Percentiles rank a stretch among this genome's conserved stretches.
Evolutionary conservation across 2,888 invertebrate species (phyloP).

Genomic region (Acrobasis repandana): DNA sequence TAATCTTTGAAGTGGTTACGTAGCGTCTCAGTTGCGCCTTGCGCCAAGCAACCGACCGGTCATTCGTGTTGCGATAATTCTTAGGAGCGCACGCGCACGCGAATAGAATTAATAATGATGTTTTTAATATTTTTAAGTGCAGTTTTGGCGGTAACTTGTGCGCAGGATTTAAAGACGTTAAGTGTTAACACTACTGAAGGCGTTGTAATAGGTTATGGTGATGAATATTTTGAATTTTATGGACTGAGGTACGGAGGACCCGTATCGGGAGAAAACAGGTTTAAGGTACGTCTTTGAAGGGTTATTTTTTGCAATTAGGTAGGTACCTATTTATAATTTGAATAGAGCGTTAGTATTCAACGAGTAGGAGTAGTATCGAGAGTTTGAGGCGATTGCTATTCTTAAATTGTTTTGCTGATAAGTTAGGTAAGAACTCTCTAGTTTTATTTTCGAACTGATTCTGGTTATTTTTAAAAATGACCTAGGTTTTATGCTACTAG

Average conservation of each 20-base stretch:
- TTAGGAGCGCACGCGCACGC: conserved; percentile 7
- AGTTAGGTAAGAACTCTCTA: neutral
- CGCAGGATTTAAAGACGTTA: conserved; percentile 27
- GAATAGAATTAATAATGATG: conserved; percentile 19
- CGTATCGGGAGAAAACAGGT: conserved; percentile 41
- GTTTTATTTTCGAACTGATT: neutral
- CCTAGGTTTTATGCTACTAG: neutral
- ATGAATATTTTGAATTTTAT: conserved; percentile 56
- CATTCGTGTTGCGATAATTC: neutral
- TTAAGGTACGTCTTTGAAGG: conserved; percentile 40
- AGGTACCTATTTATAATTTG: no score
- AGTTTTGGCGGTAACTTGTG: conserved; percentile 14
- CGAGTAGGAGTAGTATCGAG: no score
- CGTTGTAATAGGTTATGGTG: conserved; percentile 54
- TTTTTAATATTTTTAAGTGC: conserved; percentile 38
- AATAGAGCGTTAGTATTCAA: no score
- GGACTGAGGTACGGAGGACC: conserved; percentile 63
- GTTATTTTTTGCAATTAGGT: neutral
- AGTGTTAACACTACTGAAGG: conserved; percentile 63
- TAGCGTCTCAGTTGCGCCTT: conserved; percentile 5
- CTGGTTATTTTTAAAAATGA: neutral
- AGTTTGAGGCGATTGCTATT: no score
- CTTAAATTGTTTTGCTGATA: neutral
- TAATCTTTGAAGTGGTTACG: conserved; percentile 11
- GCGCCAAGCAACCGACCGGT: neutral